Conservation (phyloP, 2,113 vertebrate species). For the Gymnobelideus leadbeateri region DNA sequence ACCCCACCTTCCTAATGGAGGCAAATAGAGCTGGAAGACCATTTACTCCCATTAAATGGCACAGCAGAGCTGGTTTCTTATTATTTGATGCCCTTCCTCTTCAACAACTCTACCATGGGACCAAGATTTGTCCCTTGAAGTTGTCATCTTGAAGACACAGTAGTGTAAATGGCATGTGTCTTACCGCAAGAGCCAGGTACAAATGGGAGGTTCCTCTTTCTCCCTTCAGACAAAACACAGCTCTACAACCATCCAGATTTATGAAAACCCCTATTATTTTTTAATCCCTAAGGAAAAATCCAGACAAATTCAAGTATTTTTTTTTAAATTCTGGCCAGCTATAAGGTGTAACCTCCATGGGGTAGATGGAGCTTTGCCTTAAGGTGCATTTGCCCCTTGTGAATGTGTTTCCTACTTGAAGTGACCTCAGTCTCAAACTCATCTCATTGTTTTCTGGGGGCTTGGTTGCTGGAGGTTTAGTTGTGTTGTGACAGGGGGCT, state of each 20-base stretch:
- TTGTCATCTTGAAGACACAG: background rate
- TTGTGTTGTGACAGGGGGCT: background rate
- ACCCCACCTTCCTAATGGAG: background rate
- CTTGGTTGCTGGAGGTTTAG: background rate
- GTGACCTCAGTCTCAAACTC: background rate
- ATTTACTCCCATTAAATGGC: background rate
- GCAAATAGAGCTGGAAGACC: background rate
- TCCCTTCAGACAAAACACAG: background rate
- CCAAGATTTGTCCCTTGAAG: background rate
- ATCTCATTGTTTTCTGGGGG: background rate
- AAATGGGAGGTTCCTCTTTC: background rate
- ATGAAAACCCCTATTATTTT: background rate
- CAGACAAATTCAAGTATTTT: background rate
- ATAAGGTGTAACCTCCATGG: background rate
- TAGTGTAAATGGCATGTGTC: background rate
- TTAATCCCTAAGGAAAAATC: background rate
- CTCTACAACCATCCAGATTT: background rate
- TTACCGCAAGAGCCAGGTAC: background rate
- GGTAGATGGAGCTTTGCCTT: background rate
- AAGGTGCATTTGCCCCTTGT: background rate
- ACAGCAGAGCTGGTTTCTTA: background rate
- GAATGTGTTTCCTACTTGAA: background rate
- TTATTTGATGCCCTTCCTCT: background rate
- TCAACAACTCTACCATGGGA: background rate
- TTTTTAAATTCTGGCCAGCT: background rate